These are phyloP conservation scores for Morinoia aosen DNA, from an alignment of 2,888 invertebrate species.

Conservation along the genomic window DNA sequence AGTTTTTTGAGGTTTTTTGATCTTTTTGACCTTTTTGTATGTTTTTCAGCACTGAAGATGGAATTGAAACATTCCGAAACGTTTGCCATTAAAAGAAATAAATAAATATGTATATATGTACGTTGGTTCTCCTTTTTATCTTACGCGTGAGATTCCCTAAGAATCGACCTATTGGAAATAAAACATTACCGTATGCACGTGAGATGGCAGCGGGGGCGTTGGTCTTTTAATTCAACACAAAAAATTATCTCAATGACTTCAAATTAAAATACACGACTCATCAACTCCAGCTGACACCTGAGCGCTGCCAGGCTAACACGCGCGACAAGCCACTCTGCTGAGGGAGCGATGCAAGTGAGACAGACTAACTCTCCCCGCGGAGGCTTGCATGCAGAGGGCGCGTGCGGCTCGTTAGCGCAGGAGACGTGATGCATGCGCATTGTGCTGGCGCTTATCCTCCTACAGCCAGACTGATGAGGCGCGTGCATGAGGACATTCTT, in stretches of 20 bases:
- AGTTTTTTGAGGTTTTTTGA: too few relatives aligned
- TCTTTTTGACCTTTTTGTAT: too few relatives aligned
- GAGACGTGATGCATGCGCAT: constrained; percentile 30
- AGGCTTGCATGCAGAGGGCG: neutral
- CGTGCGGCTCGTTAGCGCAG: constrained; percentile 22
- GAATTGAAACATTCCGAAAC: too few relatives aligned
- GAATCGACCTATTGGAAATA: too few relatives aligned
- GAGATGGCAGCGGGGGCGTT: too few relatives aligned
- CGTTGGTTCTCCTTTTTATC: too few relatives aligned
- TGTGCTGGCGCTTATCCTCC: constrained; percentile 26
- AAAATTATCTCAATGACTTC: neutral
- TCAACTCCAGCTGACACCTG: neutral
- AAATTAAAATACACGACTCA: neutral
- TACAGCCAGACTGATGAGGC: constrained; percentile 31
- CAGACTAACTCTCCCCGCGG: neutral
- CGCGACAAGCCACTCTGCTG: neutral
- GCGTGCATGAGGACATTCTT: constrained; percentile 49
- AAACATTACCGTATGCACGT: too few relatives aligned
- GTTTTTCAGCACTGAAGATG: too few relatives aligned
- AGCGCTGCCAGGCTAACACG: neutral
- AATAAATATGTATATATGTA: too few relatives aligned
- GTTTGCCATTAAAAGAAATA: too few relatives aligned
- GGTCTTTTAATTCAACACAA: neutral
- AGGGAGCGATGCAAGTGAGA: neutral
- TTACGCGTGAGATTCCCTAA: too few relatives aligned